Percentiles rank a stretch among this genome's conserved stretches.
phyloP scores from a whole-genome alignment of 2,888 invertebrate genomes.

The Mythimna pallens region DNA sequence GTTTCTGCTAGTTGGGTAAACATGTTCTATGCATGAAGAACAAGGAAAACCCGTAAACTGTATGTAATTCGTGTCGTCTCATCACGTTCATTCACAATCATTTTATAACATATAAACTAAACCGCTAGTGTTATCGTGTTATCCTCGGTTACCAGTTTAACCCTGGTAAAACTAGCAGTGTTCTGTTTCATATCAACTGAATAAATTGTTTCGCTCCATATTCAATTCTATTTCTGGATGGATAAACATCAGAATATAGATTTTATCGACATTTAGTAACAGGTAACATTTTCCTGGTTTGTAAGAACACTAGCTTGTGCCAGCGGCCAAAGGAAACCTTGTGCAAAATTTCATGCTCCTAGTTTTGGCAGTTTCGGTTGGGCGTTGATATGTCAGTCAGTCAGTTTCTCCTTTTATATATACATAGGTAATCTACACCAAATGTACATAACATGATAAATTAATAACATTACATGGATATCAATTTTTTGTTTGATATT shows the following conservation, averaged over 20 bases:
- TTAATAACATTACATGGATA: conserved; percentile 20
- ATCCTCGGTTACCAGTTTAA: conserved; percentile 18
- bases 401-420: too few species aligned
- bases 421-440: neutral
- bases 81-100: neutral
- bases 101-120: conserved; percentile 17
- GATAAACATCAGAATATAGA: conserved; percentile 18
- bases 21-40: conserved; percentile 3
- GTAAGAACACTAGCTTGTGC: neutral
- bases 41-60: conserved; percentile 28
- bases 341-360: too few species aligned
- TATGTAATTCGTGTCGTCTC: conserved; percentile 5
- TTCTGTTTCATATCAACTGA: conserved; percentile 47
- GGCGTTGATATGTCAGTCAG: too few species aligned
- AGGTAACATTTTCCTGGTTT: conserved; percentile 31
- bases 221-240: conserved; percentile 27
- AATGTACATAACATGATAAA: conserved; percentile 13
- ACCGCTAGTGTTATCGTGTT: neutral
- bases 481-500: conserved; percentile 18
- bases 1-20: too few species aligned
- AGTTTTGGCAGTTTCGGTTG: too few species aligned
- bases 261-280: conserved; percentile 28
- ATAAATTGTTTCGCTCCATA: conserved; percentile 27
- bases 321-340: too few species aligned
- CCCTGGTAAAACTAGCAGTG: conserved; percentile 7